These are phyloP conservation scores for Sinocyclocheilus maitianheensis DNA, from an alignment of 2,113 vertebrate genomes.

Conservation along the genomic window DNA sequence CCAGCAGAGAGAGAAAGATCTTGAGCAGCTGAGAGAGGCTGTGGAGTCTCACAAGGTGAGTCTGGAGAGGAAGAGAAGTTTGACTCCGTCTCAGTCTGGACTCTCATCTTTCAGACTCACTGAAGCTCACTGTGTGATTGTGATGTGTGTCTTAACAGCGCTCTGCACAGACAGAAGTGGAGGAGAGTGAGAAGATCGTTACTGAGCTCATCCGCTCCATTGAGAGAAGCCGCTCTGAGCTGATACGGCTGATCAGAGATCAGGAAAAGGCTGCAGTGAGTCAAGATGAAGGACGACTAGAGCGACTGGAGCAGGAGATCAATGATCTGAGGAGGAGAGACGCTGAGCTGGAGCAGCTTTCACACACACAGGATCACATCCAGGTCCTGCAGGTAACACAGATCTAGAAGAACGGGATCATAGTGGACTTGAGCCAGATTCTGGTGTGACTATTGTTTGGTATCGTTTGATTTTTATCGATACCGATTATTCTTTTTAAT, in stretches of 20 bases:
- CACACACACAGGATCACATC: slow-evolving; percentile 5
- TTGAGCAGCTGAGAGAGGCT: too few species aligned
- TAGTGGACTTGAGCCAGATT: not conserved
- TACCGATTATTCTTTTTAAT: too few species aligned
- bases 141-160: slow-evolving; percentile 4
- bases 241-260: slow-evolving; percentile 32
- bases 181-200: slow-evolving; percentile 49
- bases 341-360: slow-evolving; percentile 51
- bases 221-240: slow-evolving; percentile 45
- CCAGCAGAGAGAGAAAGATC: too few species aligned
- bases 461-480: too few species aligned
- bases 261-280: slow-evolving; percentile 20
- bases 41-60: too few species aligned
- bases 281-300: slow-evolving; percentile 30
- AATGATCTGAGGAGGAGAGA: slow-evolving; percentile 54
- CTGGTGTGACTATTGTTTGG: too few species aligned
- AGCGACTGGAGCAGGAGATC: slow-evolving; percentile 51
- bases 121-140: too few species aligned
- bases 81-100: too few species aligned
- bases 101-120: too few species aligned
- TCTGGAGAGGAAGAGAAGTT: too few species aligned
- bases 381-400: slow-evolving; percentile 22
- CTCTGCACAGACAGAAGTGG: slow-evolving; percentile 50
- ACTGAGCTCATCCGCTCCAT: slow-evolving; percentile 48
- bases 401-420: not conserved